Evolutionary conservation across 2,888 invertebrate species (phyloP).

Genomic region (Athrips mouffetella): DNA sequence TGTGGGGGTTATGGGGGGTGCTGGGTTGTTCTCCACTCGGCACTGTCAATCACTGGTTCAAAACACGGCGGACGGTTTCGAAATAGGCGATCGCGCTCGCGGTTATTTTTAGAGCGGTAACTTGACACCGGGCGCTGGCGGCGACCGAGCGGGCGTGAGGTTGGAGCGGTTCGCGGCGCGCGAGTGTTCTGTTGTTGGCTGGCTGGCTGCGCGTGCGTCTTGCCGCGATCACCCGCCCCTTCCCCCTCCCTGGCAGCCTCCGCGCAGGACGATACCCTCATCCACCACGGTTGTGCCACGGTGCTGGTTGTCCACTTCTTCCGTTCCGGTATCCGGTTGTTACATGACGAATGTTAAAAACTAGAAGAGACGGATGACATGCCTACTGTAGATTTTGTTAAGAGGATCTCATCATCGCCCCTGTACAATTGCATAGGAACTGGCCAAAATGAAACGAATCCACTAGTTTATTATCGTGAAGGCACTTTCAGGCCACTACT

Average conservation of each 20-base stretch:
- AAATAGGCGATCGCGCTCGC: constrained; percentile 76
- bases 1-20: constrained; percentile 45
- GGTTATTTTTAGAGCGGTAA: constrained; percentile 76
- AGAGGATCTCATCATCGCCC: too few relatives aligned
- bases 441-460: too few relatives aligned
- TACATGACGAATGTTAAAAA: too few relatives aligned
- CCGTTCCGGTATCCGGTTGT: too few relatives aligned
- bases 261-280: constrained; percentile 64
- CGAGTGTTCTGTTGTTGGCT: constrained; percentile 46
- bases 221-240: constrained; percentile 21
- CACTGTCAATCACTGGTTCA: constrained; percentile 77
- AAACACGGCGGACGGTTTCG: constrained; percentile 74
- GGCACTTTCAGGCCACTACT: too few relatives aligned
- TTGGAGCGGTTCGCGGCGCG: constrained; percentile 58
- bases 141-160: constrained; percentile 64
- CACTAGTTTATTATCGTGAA: too few relatives aligned
- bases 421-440: too few relatives aligned
- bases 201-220: constrained; percentile 17
- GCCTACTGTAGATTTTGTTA: too few relatives aligned
- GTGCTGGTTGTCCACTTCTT: too few relatives aligned
- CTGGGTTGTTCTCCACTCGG: constrained; percentile 65
- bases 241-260: constrained; percentile 23
- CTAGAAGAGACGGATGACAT: too few relatives aligned
- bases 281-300: constrained; percentile 17
- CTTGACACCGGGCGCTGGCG: constrained; percentile 73